phyloP scores from a whole-genome alignment of 2,113 vertebrate genomes.

The Amblyornis subalaris region DNA sequence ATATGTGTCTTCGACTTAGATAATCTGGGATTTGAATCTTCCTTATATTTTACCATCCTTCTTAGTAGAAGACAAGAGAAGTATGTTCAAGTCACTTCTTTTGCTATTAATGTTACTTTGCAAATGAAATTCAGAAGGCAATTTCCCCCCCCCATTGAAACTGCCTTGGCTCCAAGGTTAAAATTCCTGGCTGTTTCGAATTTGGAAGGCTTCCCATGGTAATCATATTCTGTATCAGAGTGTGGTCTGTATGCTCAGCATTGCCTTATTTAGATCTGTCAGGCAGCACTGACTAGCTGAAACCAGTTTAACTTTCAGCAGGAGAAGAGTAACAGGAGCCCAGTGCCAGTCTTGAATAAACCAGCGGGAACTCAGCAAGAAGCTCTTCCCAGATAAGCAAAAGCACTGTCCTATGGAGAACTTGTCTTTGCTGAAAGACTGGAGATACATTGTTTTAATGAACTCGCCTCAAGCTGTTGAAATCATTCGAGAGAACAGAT shows the following conservation, averaged over 20 bases:
- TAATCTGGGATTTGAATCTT: neutral
- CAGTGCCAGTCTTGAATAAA: neutral
- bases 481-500: conserved; percentile 17
- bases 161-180: conserved; percentile 47
- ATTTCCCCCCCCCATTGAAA: neutral
- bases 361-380: neutral
- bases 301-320: conserved; percentile 38
- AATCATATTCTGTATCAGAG: conserved; percentile 30
- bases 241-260: neutral
- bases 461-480: conserved; percentile 13
- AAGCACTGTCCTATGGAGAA: neutral
- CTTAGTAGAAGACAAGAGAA: neutral
- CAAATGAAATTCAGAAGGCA: conserved; percentile 40
- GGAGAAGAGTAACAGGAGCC: conserved; percentile 24
- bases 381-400: conserved; percentile 10
- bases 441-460: conserved; percentile 37
- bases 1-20: neutral
- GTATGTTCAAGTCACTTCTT: neutral
- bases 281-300: conserved; percentile 30
- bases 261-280: conserved; percentile 36
- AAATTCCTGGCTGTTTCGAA: conserved; percentile 47
- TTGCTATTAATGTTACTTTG: neutral
- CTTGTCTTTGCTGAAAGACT: neutral
- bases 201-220: conserved; percentile 49
- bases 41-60: neutral